Conservation (phyloP, 2,888 invertebrate species). For the Rhingia rostrata region DNA sequence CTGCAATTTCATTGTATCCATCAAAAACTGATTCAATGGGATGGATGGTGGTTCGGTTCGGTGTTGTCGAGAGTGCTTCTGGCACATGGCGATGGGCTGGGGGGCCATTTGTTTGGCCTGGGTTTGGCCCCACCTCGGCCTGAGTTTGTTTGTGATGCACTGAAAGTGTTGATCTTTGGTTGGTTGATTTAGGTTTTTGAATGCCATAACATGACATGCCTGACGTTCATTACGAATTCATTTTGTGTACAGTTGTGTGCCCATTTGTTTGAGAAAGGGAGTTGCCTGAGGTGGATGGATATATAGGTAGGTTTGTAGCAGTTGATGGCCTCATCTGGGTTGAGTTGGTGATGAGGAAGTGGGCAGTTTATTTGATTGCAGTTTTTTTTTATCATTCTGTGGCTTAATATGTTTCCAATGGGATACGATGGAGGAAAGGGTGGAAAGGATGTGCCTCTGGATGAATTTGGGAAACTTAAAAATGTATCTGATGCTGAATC, state of each 20-base stretch:
- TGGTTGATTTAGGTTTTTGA: conserved; percentile 68
- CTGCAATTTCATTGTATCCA: conserved; percentile 75
- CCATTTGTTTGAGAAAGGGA: conserved; percentile 26
- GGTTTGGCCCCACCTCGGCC: neutral
- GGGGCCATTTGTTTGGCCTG: conserved; percentile 5
- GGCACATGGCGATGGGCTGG: neutral
- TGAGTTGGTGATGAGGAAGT: conserved; percentile 10
- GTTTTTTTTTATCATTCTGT: neutral
- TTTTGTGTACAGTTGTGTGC: conserved; percentile 52
- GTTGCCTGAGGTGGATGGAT: neutral
- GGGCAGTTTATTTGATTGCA: conserved; percentile 30
- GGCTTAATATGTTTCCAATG: neutral
- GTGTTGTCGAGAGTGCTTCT: conserved; percentile 12
- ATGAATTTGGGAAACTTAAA: conserved; percentile 20
- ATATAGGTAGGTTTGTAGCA: neutral
- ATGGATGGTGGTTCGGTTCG: conserved; percentile 3
- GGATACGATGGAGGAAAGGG: neutral
- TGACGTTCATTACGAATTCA: conserved; percentile 72
- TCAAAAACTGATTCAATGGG: conserved; percentile 70
- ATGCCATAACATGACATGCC: conserved; percentile 65
- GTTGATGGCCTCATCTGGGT: neutral
- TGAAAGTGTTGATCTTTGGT: conserved; percentile 72
- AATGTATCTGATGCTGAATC: conserved; percentile 33
- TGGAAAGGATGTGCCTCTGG: neutral
- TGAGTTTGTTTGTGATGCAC: conserved; percentile 61